phyloP scores from a whole-genome alignment of 2,888 invertebrate genomes.

The Stegophylla sp. region DNA sequence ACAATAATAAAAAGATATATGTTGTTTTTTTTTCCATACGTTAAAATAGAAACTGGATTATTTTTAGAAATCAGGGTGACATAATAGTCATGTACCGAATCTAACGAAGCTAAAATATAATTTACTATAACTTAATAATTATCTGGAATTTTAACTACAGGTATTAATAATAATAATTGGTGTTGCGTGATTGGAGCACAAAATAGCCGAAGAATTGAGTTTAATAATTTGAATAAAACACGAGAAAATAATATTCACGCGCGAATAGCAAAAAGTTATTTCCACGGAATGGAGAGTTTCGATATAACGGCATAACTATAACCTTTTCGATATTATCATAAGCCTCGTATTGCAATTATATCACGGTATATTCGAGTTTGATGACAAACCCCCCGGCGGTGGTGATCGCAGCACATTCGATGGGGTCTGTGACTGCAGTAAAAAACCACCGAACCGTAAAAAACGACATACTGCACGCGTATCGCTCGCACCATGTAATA shows the following conservation, averaged over 20 bases:
- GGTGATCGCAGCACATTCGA: background rate
- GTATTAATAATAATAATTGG: no score
- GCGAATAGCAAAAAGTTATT: background rate
- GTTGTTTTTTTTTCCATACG: no score
- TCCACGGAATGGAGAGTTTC: background rate
- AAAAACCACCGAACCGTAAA: slow-evolving; percentile 28
- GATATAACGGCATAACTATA: background rate
- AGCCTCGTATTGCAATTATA: background rate
- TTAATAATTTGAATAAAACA: no score
- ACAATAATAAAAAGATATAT: no score
- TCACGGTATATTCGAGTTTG: slow-evolving; percentile 15
- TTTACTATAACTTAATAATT: no score
- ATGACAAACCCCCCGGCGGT: background rate
- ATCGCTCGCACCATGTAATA: background rate
- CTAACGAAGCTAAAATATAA: no score
- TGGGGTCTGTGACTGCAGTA: background rate
- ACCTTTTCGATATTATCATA: slow-evolving; percentile 1
- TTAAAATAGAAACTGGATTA: no score
- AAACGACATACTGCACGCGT: slow-evolving; percentile 31
- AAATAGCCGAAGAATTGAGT: no score
- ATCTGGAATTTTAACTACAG: no score
- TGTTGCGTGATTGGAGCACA: no score
- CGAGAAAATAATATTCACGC: background rate
- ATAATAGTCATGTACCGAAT: no score
- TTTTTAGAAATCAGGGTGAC: no score